Percentiles rank a stretch among this genome's conserved stretches.
phyloP scores from a whole-genome alignment of 1,140 invertebrate species.

The Bombus cullumanus region DNA sequence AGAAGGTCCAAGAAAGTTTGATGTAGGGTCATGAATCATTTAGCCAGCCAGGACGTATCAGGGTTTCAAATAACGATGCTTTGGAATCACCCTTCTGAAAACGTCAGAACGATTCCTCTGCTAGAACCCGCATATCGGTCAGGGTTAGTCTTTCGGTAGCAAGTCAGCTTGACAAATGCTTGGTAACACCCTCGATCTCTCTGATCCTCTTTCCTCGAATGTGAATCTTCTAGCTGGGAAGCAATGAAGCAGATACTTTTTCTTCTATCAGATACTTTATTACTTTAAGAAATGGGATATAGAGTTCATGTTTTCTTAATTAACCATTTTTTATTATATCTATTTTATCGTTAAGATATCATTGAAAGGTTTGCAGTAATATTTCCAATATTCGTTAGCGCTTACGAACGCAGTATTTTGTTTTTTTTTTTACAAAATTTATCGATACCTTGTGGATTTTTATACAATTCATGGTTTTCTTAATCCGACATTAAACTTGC shows the following conservation, averaged over 20 bases:
- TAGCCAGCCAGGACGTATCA: conserved; percentile 34
- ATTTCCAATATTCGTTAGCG: neutral
- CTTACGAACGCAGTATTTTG: too few species aligned
- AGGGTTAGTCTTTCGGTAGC: conserved; percentile 38
- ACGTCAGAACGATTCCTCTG: conserved; percentile 63
- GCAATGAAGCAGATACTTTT: neutral
- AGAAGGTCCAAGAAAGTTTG: neutral
- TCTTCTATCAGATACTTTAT: conserved; percentile 11
- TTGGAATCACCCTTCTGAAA: conserved; percentile 63
- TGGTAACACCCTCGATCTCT: conserved; percentile 52
- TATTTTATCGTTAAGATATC: neutral
- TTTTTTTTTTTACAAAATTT: too few species aligned
- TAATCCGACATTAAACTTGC: too few species aligned
- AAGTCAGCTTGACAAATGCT: conserved; percentile 67
- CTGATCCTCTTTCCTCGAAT: conserved; percentile 37
- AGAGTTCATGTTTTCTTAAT: neutral
- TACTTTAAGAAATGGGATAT: neutral
- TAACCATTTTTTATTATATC: neutral
- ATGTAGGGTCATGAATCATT: conserved; percentile 62
- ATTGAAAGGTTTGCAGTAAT: neutral
- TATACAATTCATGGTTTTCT: too few species aligned
- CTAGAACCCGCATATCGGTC: conserved; percentile 56
- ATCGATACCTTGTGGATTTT: too few species aligned
- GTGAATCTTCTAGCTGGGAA: conserved; percentile 33
- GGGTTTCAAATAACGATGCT: conserved; percentile 59